Evolutionary conservation across 2,888 invertebrate genomes (phyloP).

Genomic region (Drosophila cognata): DNA sequence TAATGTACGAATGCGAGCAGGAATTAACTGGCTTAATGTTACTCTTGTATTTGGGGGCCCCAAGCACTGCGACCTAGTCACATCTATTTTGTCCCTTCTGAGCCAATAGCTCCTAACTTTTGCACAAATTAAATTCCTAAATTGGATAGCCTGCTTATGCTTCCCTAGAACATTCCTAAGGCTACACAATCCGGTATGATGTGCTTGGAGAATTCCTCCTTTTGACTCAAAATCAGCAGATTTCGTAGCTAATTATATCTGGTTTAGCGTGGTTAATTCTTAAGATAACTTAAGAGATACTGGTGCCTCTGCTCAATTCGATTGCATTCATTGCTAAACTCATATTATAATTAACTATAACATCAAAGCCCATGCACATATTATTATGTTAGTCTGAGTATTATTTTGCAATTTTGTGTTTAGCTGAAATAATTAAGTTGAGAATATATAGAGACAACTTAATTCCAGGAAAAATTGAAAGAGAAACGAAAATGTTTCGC

Average conservation of each 20-base stretch:
- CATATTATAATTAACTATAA: too few species aligned
- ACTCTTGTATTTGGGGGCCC: not conserved
- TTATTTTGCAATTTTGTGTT: not conserved
- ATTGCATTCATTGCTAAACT: too few species aligned
- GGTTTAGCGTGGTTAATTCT: not conserved
- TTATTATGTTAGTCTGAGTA: too few species aligned
- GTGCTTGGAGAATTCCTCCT: not conserved
- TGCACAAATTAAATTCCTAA: not conserved
- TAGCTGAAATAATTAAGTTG: not conserved
- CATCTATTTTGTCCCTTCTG: not conserved
- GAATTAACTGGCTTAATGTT: not conserved
- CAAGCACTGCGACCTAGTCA: not conserved
- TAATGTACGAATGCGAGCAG: not conserved
- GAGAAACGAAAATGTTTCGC: not conserved
- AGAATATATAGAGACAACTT: not conserved
- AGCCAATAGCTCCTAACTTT: not conserved
- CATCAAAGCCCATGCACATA: too few species aligned
- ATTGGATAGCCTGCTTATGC: not conserved
- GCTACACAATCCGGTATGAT: not conserved
- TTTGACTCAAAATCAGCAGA: not conserved
- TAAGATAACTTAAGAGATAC: not conserved
- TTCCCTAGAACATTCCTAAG: not conserved
- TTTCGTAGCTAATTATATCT: not conserved
- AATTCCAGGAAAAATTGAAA: not conserved
- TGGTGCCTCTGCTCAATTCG: not conserved